Evolutionary conservation across 2,888 invertebrate species (phyloP), one percentile per base, ranked within the genome.

Genomic region (Candidula unifasciata): DNA sequence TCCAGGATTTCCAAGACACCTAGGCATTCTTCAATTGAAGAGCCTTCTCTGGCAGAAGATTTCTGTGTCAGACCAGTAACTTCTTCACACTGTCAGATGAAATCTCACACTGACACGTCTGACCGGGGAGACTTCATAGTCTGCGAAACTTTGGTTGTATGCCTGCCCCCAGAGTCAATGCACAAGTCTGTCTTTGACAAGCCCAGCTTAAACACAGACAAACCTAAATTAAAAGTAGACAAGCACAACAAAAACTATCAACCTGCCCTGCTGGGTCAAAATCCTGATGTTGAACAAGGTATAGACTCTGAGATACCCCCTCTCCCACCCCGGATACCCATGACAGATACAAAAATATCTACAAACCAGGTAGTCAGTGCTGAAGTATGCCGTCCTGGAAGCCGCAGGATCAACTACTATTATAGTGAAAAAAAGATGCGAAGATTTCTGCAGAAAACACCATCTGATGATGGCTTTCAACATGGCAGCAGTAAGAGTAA

Each of bases 321-420:
- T 37, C 73, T 84, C 30, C 84, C 83, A 64, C 83, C 83, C 18
- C 30, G 83, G 57, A 68, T 78, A 35, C 83, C 83, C 1, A 30
- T 79, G 13, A 83, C 83, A 35, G 83, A 83, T 21, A 44, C 78
- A 35, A 78, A 83, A 35, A 18, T 79, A 1, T 35, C 77, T 0
- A 33, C 21, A 35, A 35, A 68, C 21, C 66, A 77, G 24, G 60
- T 71, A 24, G 37, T 54, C 1, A 33, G 33, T 30, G n/a, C 71
- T 10, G 71, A 83, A 60, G n/a, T 77, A 6, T 21, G 6, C 3
- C 3, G 2, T 5, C 24, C 37, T 27, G 5, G 16, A n/a, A 52
- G 13, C 24, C 44, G 21, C 18, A 35, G 37, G 16, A 21, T n/a
- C 66, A 27, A 18, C 35, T 37, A 35, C 35, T n/a, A 73, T 10